Evolutionary conservation across 2,797 vertebrate species (phyloP).

Genomic region (Phataginus tetradactyla): DNA sequence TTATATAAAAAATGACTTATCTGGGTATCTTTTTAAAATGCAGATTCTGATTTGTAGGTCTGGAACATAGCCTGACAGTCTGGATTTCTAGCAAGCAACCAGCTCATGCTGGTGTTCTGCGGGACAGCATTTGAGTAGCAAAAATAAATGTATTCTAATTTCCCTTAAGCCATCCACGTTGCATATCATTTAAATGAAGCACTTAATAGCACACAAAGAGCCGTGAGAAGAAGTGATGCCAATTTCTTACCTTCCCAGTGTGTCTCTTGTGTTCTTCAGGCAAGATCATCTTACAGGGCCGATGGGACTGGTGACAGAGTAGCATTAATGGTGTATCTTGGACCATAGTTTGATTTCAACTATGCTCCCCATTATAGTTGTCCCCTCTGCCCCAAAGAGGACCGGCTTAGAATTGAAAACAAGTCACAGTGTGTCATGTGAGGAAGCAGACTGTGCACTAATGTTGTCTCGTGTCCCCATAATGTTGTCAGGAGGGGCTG

Average conservation of each 20-base stretch:
- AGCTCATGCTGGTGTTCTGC: background rate
- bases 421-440: background rate
- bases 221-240: background rate
- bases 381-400: background rate
- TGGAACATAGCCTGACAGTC: background rate
- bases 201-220: background rate
- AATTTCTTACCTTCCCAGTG: background rate
- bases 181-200: background rate
- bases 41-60: background rate
- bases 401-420: background rate
- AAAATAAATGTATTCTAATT: background rate
- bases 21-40: background rate
- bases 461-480: background rate
- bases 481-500: background rate
- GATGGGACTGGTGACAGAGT: background rate
- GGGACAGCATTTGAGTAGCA: background rate
- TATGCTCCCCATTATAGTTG: background rate
- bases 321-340: background rate
- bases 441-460: background rate
- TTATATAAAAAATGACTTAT: background rate
- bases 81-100: background rate
- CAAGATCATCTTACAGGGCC: background rate
- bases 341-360: background rate
- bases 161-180: background rate
- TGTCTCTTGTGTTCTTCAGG: background rate